These are phyloP conservation scores for Chirona hameri DNA, from an alignment of 2,888 invertebrate species.

Conservation along the genomic window DNA sequence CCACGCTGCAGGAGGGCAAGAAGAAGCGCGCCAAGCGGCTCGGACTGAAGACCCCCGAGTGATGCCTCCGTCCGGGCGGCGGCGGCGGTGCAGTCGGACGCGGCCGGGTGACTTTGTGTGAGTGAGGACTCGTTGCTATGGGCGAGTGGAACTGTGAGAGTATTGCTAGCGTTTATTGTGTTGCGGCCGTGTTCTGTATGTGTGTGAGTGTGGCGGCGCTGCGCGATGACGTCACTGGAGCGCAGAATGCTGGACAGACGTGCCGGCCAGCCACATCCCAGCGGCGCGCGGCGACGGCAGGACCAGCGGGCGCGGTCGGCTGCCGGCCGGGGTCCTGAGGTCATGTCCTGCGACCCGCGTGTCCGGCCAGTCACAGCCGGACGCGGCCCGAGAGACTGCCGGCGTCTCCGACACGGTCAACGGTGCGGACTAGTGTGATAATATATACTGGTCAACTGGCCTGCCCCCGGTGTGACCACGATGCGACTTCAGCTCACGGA, in stretches of 20 bases:
- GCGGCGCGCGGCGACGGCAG: background rate
- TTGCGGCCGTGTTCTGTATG: no score
- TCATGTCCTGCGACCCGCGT: background rate
- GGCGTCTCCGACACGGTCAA: no score
- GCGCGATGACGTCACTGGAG: no score
- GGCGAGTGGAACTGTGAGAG: background rate
- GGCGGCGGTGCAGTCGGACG: background rate
- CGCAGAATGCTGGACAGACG: no score
- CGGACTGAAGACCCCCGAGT: background rate
- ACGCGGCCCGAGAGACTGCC: no score
- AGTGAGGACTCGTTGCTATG: background rate
- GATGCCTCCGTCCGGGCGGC: background rate
- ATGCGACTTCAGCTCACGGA: no score
- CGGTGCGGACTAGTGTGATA: no score
- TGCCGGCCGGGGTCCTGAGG: background rate
- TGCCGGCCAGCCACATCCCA: no score
- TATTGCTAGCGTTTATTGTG: background rate
- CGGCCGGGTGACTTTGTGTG: background rate
- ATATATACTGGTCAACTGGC: no score
- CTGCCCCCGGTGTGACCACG: no score
- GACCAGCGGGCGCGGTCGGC: background rate
- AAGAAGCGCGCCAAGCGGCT: slow-evolving; percentile 62
- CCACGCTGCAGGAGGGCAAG: slow-evolving; percentile 68
- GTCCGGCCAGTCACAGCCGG: no score
- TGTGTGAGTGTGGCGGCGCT: background rate